These are phyloP conservation scores for Onthophagus sagittarius DNA, from an alignment of 2,888 invertebrate species.

Conservation along the genomic window DNA sequence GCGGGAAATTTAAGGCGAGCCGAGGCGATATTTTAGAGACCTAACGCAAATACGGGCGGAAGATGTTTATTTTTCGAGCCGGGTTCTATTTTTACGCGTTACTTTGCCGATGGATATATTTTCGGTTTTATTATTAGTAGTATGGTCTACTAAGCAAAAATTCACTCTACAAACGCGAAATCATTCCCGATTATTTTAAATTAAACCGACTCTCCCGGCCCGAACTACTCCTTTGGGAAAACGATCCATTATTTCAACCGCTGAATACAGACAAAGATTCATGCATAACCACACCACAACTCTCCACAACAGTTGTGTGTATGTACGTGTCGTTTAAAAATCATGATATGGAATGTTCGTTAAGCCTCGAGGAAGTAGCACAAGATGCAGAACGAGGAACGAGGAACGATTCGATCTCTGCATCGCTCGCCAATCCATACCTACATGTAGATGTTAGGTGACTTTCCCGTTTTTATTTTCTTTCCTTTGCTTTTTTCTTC, in stretches of 20 bases:
- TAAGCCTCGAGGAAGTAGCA: not conserved
- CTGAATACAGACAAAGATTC: not conserved
- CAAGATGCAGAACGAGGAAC: slow-evolving; percentile 1
- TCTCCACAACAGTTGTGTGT: no score
- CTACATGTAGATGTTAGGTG: not conserved
- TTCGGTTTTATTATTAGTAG: not conserved
- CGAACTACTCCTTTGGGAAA: no score
- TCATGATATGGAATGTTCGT: not conserved
- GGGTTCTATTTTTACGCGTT: not conserved
- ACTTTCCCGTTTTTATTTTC: slow-evolving; percentile 7
- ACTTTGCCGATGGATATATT: not conserved
- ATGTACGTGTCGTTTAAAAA: no score
- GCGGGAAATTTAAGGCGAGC: not conserved
- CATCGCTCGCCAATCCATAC: no score
- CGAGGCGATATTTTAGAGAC: not conserved
- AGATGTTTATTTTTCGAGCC: not conserved
- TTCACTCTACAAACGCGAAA: no score
- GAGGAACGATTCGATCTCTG: not conserved
- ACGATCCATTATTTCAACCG: not conserved
- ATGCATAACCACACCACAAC: not conserved
- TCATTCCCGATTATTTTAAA: no score
- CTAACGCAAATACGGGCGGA: not conserved
- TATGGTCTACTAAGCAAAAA: no score
- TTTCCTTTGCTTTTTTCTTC: not conserved
- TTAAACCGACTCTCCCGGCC: no score